Conservation (phyloP, 2,797 vertebrate genomes). For the Selene dorsalis region DNA sequence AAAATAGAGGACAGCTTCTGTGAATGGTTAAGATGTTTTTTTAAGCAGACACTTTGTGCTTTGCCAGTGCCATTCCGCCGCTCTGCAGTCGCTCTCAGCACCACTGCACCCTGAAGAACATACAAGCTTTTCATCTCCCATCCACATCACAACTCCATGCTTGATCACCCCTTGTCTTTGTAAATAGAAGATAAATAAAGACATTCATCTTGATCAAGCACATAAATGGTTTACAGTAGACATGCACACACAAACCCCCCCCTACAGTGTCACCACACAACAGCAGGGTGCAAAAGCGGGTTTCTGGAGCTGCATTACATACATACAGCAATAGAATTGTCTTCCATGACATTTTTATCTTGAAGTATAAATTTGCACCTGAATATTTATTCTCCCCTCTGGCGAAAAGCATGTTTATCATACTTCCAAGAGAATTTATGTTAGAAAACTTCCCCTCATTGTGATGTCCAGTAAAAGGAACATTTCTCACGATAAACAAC, state of each 20-base stretch:
- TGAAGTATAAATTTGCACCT: constrained; percentile 8
- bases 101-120: constrained; percentile 25
- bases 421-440: constrained; percentile 40
- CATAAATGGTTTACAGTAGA: constrained; percentile 43
- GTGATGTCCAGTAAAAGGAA: constrained; percentile 36
- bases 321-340: background rate
- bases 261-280: background rate
- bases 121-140: constrained; percentile 50
- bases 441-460: constrained; percentile 21
- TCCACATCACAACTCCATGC: constrained; percentile 37
- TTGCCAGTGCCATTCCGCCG: constrained; percentile 19
- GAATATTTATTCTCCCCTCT: constrained; percentile 12
- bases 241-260: background rate
- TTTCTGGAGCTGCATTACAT: background rate
- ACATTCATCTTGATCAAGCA: constrained; percentile 63
- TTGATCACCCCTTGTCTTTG: constrained; percentile 64
- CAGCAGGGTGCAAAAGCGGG: background rate
- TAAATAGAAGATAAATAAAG: constrained; percentile 51
- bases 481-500: constrained; percentile 38
- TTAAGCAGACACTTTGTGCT: constrained; percentile 25
- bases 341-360: constrained; percentile 6
- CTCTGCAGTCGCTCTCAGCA: constrained; percentile 18
- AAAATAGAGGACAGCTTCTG: background rate
- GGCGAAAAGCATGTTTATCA: constrained; percentile 24
- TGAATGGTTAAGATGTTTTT: constrained; percentile 43